phyloP scores from a whole-genome alignment of 2,113 vertebrate genomes.

The Tragelaphus buxtoni region DNA sequence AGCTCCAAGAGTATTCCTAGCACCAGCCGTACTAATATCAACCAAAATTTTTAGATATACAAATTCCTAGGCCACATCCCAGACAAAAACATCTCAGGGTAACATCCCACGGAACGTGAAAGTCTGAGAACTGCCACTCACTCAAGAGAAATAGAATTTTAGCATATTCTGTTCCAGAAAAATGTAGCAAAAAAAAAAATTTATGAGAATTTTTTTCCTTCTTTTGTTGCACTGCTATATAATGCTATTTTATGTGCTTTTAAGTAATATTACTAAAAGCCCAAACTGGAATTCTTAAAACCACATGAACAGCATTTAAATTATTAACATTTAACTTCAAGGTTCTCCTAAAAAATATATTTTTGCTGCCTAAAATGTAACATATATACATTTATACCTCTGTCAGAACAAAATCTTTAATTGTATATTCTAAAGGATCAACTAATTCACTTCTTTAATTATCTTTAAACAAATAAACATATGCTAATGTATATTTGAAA shows the following conservation, averaged over 20 bases:
- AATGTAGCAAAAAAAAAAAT: not conserved
- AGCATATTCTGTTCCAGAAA: not conserved
- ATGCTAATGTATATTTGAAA: not conserved
- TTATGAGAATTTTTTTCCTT: not conserved
- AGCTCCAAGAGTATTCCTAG: not conserved
- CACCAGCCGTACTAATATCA: not conserved
- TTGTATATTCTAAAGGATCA: not conserved
- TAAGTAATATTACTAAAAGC: not conserved
- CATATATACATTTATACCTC: not conserved
- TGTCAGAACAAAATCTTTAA: not conserved
- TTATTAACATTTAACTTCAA: not conserved
- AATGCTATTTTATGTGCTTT: not conserved
- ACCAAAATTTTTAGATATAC: not conserved
- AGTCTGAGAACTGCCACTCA: not conserved
- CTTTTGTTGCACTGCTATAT: not conserved
- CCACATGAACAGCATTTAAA: not conserved
- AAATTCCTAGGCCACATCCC: not conserved
- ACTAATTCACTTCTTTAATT: not conserved
- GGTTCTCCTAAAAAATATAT: not conserved
- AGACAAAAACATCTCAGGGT: not conserved
- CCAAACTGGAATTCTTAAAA: not conserved
- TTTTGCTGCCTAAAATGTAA: not conserved
- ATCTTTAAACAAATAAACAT: not conserved
- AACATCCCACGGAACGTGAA: not conserved
- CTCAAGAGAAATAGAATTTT: not conserved